phyloP scores from a whole-genome alignment of 2,113 vertebrate species.

The Dendrocopos noguchii region DNA sequence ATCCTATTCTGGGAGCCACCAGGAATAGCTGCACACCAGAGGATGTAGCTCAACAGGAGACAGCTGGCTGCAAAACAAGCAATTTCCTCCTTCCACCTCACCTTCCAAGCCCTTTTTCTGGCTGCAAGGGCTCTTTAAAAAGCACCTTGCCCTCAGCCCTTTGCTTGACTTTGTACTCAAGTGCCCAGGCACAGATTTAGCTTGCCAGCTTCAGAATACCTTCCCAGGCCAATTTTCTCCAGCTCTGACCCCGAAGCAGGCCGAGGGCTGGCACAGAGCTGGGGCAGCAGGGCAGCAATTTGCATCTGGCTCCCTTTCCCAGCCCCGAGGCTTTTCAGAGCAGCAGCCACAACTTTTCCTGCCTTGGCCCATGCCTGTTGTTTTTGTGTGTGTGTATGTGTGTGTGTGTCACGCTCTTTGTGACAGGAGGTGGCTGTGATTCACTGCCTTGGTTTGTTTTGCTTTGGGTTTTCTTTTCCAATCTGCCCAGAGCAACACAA shows the following conservation, averaged over 20 bases:
- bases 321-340: neutral
- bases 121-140: neutral
- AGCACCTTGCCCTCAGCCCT: neutral
- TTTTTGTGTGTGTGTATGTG: neutral
- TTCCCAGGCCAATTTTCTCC: neutral
- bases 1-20: conserved; percentile 20
- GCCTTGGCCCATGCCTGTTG: neutral
- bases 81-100: neutral
- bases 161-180: neutral
- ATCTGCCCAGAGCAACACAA: neutral
- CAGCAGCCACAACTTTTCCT: neutral
- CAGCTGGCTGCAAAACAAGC: neutral
- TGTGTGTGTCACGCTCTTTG: neutral
- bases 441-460: conserved; percentile 6
- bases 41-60: neutral
- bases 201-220: neutral
- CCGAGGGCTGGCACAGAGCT: neutral
- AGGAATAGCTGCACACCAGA: neutral
- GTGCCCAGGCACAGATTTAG: neutral
- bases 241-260: neutral
- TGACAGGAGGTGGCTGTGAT: conserved; percentile 30
- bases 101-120: neutral
- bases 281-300: neutral
- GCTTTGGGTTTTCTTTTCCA: conserved; percentile 29
- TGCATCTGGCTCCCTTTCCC: neutral